These are phyloP conservation scores for Petrocephalus schoutedeni DNA, from an alignment of 2,797 vertebrate genomes.

Conservation along the genomic window DNA sequence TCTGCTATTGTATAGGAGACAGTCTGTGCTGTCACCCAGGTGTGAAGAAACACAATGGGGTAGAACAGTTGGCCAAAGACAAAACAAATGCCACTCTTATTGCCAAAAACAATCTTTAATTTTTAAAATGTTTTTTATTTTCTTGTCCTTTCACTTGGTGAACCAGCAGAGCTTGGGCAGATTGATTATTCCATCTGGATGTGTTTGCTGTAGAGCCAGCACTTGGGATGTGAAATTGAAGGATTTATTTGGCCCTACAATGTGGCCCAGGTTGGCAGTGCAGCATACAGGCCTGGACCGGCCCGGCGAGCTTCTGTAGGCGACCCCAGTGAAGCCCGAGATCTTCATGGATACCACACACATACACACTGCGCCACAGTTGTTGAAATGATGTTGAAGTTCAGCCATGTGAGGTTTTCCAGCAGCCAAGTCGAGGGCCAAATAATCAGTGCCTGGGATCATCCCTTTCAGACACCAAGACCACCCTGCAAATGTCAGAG, in stretches of 20 bases:
- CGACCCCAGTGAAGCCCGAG: no score
- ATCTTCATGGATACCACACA: background rate
- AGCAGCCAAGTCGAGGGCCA: background rate
- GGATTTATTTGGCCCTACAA: background rate
- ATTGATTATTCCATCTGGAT: background rate
- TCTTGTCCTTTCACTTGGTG: background rate
- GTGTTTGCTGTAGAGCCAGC: background rate
- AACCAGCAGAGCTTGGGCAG: background rate
- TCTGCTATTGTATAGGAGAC: background rate
- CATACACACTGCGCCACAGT: background rate
- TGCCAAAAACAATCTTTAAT: background rate
- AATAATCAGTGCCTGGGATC: background rate
- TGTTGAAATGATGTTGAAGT: background rate
- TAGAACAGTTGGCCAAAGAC: background rate
- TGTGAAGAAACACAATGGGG: background rate
- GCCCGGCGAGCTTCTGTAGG: background rate
- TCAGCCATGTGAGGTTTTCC: background rate
- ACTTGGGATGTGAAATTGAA: background rate
- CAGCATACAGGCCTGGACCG: background rate
- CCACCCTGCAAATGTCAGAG: constrained; percentile 2
- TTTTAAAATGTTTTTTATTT: background rate
- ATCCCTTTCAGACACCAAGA: background rate
- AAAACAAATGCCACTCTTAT: background rate
- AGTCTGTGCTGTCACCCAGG: background rate
- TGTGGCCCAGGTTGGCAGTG: background rate